Evolutionary conservation across 2,888 invertebrate species (phyloP), one percentile per base, ranked within the genome.

Genomic region (Aphidoletes aphidimyza): DNA sequence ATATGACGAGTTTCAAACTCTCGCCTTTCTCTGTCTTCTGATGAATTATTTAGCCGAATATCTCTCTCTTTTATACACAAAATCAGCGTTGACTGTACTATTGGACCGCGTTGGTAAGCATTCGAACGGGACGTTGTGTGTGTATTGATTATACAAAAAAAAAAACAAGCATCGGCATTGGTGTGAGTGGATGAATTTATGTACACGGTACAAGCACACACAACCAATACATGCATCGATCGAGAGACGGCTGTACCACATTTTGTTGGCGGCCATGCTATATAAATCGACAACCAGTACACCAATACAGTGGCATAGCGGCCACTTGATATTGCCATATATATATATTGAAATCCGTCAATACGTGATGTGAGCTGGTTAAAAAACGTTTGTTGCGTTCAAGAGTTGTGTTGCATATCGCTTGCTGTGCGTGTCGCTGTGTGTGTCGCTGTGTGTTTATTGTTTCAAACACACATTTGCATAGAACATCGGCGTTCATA

Each of bases 1-100:
- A 54, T 54, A 54, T 54, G 54, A 22, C 26, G 54, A 54, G n/a
- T 22, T 2, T 2, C 6, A 47, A 17, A 47, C 6, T 47, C 2
- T 30, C 34, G 69, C 11, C 69, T 14, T 30, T 69, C 69, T 69
- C 69, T 30, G 8, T 69, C 69, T 69, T 69, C 22, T 30, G 14
- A 30, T 69, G 3, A 69, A 69, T 69, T 69, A 69, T 69, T 69
- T 69, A 69, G 69, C 34, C 34, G 69, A 17, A 69, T 69, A 30
- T 69, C 69, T 54, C 22, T 22, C 54, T 30, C 69, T 30, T 3
- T 30, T 30, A 42, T 69, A 30, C 26, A 0, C 14, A 34, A 8
- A 30, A 30, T 11, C 69, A n/a, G 69, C 69, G 69, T 69, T 69
- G 69, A 69, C 69, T 69, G 69, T 69, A 69, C 69, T 69, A 69